phyloP scores from a whole-genome alignment of 2,113 vertebrate species.

The Ophiodon elongatus region DNA sequence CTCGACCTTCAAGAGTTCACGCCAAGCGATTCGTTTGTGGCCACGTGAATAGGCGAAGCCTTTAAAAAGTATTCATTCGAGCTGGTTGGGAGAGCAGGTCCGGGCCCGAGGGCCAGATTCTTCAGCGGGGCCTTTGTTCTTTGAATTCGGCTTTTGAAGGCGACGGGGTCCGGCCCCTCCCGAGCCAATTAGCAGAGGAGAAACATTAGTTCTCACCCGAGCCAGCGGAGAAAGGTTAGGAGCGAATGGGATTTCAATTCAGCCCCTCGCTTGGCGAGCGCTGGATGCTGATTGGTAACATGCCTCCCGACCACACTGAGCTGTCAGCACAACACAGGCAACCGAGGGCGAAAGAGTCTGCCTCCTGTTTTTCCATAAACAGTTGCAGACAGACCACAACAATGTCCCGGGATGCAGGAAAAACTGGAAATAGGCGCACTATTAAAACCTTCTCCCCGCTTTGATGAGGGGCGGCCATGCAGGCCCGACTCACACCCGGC shows the following conservation, averaged over 20 bases:
- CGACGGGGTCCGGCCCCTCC: conserved; percentile 21
- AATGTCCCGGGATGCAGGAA: conserved; percentile 39
- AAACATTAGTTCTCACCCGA: conserved; percentile 36
- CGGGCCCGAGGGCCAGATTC: conserved; percentile 24
- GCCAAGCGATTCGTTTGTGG: conserved; percentile 21
- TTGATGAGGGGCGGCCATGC: conserved; percentile 25
- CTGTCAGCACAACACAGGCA: conserved; percentile 61
- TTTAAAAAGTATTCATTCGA: conserved; percentile 13
- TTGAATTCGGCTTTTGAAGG: conserved; percentile 29
- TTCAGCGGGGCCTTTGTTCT: conserved; percentile 27
- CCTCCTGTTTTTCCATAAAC: conserved; percentile 72
- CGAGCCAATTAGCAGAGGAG: conserved; percentile 40
- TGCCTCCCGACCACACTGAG: conserved; percentile 37
- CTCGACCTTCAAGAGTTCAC: conserved; percentile 1
- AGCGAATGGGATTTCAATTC: conserved; percentile 66
- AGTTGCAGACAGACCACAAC: conserved; percentile 63
- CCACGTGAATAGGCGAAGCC: conserved; percentile 26
- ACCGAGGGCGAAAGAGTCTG: conserved; percentile 31
- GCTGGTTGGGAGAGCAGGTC: conserved; percentile 17
- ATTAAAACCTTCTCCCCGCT: conserved; percentile 35
- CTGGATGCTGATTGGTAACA: conserved; percentile 59
- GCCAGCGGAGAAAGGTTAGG: conserved; percentile 9
- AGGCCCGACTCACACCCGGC: conserved; percentile 39
- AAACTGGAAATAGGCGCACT: conserved; percentile 52
- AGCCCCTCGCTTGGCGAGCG: conserved; percentile 34